phyloP scores from a whole-genome alignment of 2,888 invertebrate species.

The Ethmia dodecea region DNA sequence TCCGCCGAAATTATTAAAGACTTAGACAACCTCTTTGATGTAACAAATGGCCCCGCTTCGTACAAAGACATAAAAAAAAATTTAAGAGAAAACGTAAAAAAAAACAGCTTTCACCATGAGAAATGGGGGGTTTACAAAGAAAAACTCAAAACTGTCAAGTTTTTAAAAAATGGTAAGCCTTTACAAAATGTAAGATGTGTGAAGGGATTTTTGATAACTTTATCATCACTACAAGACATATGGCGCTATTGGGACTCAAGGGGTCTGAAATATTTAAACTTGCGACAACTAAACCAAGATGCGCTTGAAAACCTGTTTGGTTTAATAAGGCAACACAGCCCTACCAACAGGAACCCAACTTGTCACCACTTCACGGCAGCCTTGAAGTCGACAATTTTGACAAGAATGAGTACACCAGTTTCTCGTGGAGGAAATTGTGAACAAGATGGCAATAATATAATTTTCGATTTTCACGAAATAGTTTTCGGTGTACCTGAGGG shows the following conservation, averaged over 20 bases:
- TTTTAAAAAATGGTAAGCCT: background rate
- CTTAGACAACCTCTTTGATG: slow-evolving; percentile 12
- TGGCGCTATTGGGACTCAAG: background rate
- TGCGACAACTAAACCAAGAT: background rate
- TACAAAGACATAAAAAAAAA: slow-evolving; percentile 6
- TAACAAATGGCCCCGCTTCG: slow-evolving; percentile 9
- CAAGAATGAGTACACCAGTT: background rate
- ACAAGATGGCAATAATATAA: background rate
- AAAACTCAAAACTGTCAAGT: background rate
- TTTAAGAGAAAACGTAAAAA: slow-evolving; percentile 8
- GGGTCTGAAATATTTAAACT: background rate
- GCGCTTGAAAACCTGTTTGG: background rate
- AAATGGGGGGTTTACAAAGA: slow-evolving; percentile 1
- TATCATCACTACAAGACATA: background rate
- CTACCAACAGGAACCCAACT: background rate
- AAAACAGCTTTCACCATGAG: slow-evolving; percentile 4
- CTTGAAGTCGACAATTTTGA: background rate
- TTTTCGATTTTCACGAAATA: background rate
- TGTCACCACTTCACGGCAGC: background rate
- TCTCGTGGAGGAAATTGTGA: background rate
- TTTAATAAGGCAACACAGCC: background rate
- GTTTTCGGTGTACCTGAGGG: too few species aligned
- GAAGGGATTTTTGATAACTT: background rate
- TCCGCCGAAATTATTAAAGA: slow-evolving; percentile 7
- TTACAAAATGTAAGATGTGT: slow-evolving; percentile 5